Conservation (phyloP, 2,797 vertebrate species). For the Takifugu rubripes region DNA sequence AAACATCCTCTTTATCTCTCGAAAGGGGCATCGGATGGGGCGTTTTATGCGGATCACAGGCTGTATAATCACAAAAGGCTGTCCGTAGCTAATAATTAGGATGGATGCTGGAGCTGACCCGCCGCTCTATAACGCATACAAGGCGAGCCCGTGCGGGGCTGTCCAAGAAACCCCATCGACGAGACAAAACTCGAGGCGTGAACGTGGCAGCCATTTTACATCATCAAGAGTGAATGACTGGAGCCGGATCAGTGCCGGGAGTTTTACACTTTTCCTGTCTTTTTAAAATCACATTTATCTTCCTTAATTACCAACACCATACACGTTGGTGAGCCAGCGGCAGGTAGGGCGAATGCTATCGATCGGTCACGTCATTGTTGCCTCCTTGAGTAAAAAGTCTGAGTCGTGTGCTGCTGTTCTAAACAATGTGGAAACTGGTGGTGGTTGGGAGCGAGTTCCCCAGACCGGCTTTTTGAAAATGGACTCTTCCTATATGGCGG, state of each 20-base stretch:
- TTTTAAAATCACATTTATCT: slow-evolving; percentile 76
- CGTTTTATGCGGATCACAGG: too few relatives aligned
- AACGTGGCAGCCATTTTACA: slow-evolving; percentile 99
- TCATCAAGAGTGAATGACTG: slow-evolving; percentile 91
- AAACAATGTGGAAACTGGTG: slow-evolving; percentile 78
- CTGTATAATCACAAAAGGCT: too few relatives aligned
- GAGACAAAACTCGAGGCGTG: slow-evolving; percentile 92
- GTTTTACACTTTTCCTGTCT: slow-evolving; percentile 79
- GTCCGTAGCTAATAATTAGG: neutral
- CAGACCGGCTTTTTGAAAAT: slow-evolving; percentile 92
- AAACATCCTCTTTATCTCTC: too few relatives aligned
- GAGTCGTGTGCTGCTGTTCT: slow-evolving; percentile 66
- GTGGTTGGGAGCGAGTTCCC: slow-evolving; percentile 72
- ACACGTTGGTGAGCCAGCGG: slow-evolving; percentile 75
- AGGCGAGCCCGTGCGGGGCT: slow-evolving; percentile 77
- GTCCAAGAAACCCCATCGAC: slow-evolving; percentile 88
- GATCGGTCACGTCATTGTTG: slow-evolving; percentile 43
- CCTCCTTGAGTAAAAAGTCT: slow-evolving; percentile 47
- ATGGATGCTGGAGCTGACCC: slow-evolving; percentile 51
- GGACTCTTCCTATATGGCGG: slow-evolving; percentile 85
- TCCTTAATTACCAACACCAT: slow-evolving; percentile 73
- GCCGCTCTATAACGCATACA: slow-evolving; percentile 66
- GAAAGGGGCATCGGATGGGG: too few relatives aligned
- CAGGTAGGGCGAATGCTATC: slow-evolving; percentile 77
- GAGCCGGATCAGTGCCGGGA: slow-evolving; percentile 84